Evolutionary conservation across 2,888 invertebrate genomes (phyloP).

Genomic region (Ophion ellenae): DNA sequence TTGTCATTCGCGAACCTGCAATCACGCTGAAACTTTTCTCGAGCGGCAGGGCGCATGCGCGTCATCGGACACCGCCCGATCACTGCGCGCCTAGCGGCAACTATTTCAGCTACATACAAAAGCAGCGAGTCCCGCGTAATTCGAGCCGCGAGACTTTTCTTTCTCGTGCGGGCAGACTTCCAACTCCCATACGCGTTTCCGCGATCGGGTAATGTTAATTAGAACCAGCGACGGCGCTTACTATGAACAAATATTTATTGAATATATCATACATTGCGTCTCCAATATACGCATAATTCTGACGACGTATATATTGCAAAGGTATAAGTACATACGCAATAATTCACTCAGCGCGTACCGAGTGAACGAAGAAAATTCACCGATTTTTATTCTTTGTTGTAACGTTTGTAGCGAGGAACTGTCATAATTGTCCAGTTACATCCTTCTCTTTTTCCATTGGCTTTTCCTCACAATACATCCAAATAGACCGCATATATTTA

Average conservation of each 20-base stretch:
- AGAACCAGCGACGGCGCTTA: constrained; percentile 40
- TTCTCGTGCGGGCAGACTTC: background rate
- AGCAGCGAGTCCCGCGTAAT: background rate
- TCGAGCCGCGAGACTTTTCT: background rate
- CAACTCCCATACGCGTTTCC: background rate
- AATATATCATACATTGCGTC: constrained; percentile 69
- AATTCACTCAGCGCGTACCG: constrained; percentile 33
- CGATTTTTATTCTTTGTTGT: constrained; percentile 8
- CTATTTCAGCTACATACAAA: no score
- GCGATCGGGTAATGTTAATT: background rate
- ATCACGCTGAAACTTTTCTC: no score
- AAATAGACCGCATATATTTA: background rate
- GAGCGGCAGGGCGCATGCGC: no score
- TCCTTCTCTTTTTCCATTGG: constrained; percentile 19
- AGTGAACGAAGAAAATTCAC: constrained; percentile 20
- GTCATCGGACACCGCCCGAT: no score
- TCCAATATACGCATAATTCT: constrained; percentile 66
- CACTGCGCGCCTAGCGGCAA: no score
- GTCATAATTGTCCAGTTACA: constrained; percentile 35
- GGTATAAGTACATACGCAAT: constrained; percentile 19
- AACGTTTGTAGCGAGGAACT: constrained; percentile 47
- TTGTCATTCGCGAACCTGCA: no score
- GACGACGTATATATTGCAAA: constrained; percentile 32
- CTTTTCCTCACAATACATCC: constrained; percentile 19
- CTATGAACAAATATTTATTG: constrained; percentile 72